A percentile compares a stretch with the other conserved stretches of the same genome.
These are phyloP conservation scores for Pissodes strobi DNA, from an alignment of 1,140 invertebrate genomes.

Conservation along the genomic window DNA sequence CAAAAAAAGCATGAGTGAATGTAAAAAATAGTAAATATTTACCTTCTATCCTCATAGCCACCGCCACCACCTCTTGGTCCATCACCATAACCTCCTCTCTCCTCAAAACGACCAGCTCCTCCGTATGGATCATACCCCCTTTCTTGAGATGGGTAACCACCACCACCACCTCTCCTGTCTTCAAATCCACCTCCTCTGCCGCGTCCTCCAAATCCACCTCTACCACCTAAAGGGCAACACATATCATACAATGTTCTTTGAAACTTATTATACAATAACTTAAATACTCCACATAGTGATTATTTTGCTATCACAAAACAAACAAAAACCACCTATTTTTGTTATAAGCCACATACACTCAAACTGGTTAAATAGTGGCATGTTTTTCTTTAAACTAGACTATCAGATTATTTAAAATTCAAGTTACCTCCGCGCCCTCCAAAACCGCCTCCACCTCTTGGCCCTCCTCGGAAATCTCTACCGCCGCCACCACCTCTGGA, in stretches of 20 bases:
- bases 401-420: too few relatives aligned
- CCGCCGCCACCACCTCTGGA: constrained; percentile 46
- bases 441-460: constrained; percentile 48
- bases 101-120: constrained; percentile 34
- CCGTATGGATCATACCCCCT: constrained; percentile 4
- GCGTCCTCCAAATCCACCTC: constrained; percentile 22
- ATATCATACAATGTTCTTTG: too few relatives aligned
- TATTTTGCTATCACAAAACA: too few relatives aligned
- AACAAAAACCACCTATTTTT: too few relatives aligned
- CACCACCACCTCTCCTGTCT: constrained; percentile 26
- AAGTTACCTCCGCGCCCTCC: constrained; percentile 35
- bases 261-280: too few relatives aligned
- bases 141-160: constrained; percentile 36
- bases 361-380: too few relatives aligned
- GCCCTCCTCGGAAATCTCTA: constrained; percentile 50
- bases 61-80: constrained; percentile 20
- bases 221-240: constrained; percentile 8
- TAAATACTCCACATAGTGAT: too few relatives aligned
- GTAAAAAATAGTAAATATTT: too few relatives aligned
- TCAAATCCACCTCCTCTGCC: constrained; percentile 31
- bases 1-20: too few relatives aligned
- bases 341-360: too few relatives aligned
- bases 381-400: too few relatives aligned
- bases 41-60: constrained; percentile 41
- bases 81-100: constrained; percentile 37